These are phyloP conservation scores for Chionis minor DNA, from an alignment of 2,113 vertebrate species.

Conservation along the genomic window DNA sequence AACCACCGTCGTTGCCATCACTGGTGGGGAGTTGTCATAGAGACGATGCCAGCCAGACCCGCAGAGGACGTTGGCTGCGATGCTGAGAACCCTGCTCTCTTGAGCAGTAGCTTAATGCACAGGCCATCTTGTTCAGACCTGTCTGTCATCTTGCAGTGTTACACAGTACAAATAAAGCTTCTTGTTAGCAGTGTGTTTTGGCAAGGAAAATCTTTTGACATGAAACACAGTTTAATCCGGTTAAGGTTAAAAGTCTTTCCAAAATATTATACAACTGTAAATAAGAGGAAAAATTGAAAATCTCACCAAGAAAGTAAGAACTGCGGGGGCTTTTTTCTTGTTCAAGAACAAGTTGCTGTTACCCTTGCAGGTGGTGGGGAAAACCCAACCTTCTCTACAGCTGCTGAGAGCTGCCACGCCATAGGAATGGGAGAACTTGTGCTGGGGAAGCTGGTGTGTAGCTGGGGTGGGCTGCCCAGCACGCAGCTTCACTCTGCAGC, in stretches of 20 bases:
- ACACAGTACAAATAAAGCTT: not conserved
- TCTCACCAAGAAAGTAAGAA: not conserved
- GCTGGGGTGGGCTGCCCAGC: not conserved
- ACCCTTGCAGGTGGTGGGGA: not conserved
- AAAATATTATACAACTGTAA: not conserved
- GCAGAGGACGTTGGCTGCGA: not conserved
- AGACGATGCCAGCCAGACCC: not conserved
- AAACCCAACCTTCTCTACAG: not conserved
- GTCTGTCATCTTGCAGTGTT: not conserved
- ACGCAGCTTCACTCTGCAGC: not conserved
- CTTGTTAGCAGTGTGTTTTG: not conserved
- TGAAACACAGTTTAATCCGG: not conserved
- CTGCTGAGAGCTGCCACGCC: not conserved
- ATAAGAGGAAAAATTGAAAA: accelerated
- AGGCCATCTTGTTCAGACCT: not conserved
- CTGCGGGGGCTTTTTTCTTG: not conserved
- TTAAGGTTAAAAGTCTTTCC: not conserved
- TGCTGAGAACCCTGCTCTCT: not conserved
- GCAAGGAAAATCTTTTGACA: not conserved
- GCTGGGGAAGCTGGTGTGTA: too few relatives aligned
- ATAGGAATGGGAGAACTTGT: too few relatives aligned
- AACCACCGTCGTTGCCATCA: not conserved
- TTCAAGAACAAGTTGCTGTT: not conserved
- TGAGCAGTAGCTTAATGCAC: not conserved
- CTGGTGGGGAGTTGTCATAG: not conserved